Evolutionary conservation across 1,140 invertebrate species (phyloP).

Genomic region (Cepaea nemoralis): DNA sequence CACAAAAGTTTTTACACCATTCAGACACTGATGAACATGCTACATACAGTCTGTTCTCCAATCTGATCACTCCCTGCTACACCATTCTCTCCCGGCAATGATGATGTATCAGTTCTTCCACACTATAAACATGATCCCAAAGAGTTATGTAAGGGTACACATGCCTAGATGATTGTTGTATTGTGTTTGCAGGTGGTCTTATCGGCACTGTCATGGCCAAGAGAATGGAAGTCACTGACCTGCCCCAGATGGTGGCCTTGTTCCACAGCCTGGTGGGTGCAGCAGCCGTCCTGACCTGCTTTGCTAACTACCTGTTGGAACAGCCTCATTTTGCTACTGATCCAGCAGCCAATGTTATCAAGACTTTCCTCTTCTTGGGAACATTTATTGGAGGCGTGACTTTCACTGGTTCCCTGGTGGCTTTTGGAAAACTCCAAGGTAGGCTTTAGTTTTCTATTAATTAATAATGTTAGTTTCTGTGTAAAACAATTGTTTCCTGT

Average conservation of each 20-base stretch:
- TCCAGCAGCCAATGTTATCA: slow-evolving; percentile 85
- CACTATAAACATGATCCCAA: no score
- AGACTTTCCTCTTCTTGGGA: slow-evolving; percentile 88
- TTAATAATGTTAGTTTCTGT: background rate
- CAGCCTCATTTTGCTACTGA: slow-evolving; percentile 86
- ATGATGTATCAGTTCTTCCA: no score
- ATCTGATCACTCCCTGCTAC: no score
- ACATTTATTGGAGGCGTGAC: slow-evolving; percentile 92
- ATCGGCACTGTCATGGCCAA: slow-evolving; percentile 78
- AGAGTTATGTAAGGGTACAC: no score
- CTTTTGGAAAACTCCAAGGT: slow-evolving; percentile 91
- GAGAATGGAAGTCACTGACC: slow-evolving; percentile 87
- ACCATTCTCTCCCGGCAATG: no score
- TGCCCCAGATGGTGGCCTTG: slow-evolving; percentile 90
- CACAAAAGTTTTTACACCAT: no score
- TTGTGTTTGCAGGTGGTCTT: slow-evolving; percentile 66
- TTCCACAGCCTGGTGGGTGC: slow-evolving; percentile 91
- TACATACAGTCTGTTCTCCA: no score
- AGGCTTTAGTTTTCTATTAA: no score
- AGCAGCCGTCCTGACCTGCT: slow-evolving; percentile 88
- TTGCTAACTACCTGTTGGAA: slow-evolving; percentile 87
- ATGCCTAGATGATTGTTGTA: no score
- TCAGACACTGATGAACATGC: no score
- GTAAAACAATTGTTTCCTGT: no score
- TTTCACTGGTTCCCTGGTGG: slow-evolving; percentile 88